Conservation (phyloP, 2,797 vertebrate species). For the Coendou prehensilis region DNA sequence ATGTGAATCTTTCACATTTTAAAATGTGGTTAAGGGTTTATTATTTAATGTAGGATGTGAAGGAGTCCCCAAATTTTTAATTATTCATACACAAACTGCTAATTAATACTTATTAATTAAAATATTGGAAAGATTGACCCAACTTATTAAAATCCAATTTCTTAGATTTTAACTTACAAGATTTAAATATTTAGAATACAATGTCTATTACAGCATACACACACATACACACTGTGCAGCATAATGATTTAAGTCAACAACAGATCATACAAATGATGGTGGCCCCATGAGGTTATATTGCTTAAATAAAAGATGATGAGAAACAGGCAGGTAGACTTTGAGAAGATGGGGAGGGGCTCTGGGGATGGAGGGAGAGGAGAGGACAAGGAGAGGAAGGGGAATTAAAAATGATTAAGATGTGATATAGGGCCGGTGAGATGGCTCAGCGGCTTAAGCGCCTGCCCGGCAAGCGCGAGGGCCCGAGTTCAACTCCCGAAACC, state of each 20-base stretch:
- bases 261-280: too few relatives aligned
- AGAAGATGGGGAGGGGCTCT: neutral
- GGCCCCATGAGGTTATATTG: neutral
- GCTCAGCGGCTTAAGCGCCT: too few relatives aligned
- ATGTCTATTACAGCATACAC: neutral
- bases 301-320: neutral
- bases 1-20: neutral
- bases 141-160: slow-evolving; percentile 40
- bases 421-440: too few relatives aligned
- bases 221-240: neutral
- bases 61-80: neutral
- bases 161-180: neutral
- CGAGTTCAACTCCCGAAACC: too few relatives aligned
- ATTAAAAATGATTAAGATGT: neutral
- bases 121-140: neutral
- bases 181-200: slow-evolving; percentile 34
- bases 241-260: neutral
- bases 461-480: too few relatives aligned
- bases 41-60: slow-evolving; percentile 13
- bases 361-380: neutral
- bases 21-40: slow-evolving; percentile 12
- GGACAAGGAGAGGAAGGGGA: neutral
- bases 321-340: neutral
- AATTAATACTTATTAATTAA: slow-evolving; percentile 10
- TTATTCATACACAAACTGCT: neutral